Percentiles rank a stretch among this genome's conserved stretches.
Conservation (phyloP, 2,797 vertebrate species). For the Lepilemur ruficaudatus region DNA sequence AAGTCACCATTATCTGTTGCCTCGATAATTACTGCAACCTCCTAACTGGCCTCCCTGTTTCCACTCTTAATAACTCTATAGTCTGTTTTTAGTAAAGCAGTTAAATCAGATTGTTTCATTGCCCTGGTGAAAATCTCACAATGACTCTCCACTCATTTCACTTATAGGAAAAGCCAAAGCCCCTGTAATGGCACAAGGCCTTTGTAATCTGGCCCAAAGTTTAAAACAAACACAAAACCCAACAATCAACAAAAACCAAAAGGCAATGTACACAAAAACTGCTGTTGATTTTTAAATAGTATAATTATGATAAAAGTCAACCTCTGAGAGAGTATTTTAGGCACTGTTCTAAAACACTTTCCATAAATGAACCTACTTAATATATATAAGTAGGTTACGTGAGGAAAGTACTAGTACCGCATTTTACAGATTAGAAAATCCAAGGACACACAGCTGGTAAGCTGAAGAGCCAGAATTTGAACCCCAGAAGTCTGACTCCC, state of each 20-base stretch:
- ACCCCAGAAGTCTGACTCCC: not conserved
- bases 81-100: conserved; percentile 11
- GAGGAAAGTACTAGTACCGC: not conserved
- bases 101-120: not conserved
- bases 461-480: not conserved
- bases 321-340: conserved; percentile 21
- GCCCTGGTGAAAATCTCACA: not conserved
- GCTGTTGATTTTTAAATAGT: not conserved
- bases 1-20: not conserved
- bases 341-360: conserved; percentile 9
- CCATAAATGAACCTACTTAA: conserved; percentile 10
- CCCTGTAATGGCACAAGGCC: not conserved
- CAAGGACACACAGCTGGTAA: not conserved
- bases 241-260: not conserved
- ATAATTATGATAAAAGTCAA: not conserved
- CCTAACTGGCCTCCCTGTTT: not conserved
- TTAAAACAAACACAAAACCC: not conserved
- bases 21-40: not conserved
- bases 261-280: conserved; percentile 19
- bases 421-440: not conserved
- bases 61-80: not conserved
- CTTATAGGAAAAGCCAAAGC: not conserved
- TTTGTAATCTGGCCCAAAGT: not conserved
- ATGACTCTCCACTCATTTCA: not conserved
- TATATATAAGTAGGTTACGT: not conserved